Percentiles rank a stretch among this genome's conserved stretches.
phyloP scores from a whole-genome alignment of 2,888 invertebrate genomes.

The Diarsia brunnea region DNA sequence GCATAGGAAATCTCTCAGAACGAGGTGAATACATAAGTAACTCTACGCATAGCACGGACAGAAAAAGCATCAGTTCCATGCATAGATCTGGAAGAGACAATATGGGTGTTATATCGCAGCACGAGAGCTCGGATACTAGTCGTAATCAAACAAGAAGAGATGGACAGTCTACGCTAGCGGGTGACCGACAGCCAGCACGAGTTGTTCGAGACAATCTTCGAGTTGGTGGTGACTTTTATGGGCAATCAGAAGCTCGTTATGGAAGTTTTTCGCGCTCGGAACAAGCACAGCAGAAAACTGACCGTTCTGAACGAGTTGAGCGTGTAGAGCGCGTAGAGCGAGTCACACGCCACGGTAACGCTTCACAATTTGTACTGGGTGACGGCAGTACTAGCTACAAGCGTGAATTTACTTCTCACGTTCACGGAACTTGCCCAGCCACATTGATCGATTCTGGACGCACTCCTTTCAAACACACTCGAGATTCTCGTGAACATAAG shows the following conservation, averaged over 20 bases:
- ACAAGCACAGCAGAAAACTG: slow-evolving; percentile 85
- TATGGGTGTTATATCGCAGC: slow-evolving; percentile 87
- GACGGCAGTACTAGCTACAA: slow-evolving; percentile 93
- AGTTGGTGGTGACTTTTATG: slow-evolving; percentile 94
- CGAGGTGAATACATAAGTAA: slow-evolving; percentile 93
- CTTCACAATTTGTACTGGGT: slow-evolving; percentile 95
- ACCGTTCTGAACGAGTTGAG: slow-evolving; percentile 88
- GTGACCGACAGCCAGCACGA: slow-evolving; percentile 92
- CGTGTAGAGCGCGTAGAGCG: slow-evolving; percentile 91
- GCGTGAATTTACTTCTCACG: slow-evolving; percentile 93
- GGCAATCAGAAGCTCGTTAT: slow-evolving; percentile 93
- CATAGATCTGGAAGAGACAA: slow-evolving; percentile 93
- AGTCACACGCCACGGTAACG: slow-evolving; percentile 92
- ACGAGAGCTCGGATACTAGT: slow-evolving; percentile 84
- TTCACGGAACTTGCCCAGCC: slow-evolving; percentile 95
- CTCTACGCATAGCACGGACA: slow-evolving; percentile 92
- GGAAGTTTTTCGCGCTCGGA: slow-evolving; percentile 92
- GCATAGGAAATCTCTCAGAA: slow-evolving; percentile 94
- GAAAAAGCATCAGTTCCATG: slow-evolving; percentile 95
- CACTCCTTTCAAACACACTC: slow-evolving; percentile 95
- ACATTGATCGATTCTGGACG: slow-evolving; percentile 94
- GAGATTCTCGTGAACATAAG: slow-evolving; percentile 96
- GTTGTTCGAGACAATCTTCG: slow-evolving; percentile 92
- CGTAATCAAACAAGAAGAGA: slow-evolving; percentile 85
- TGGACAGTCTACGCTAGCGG: slow-evolving; percentile 88